Percentiles rank a stretch among this genome's conserved stretches.
phyloP scores from a whole-genome alignment of 2,888 invertebrate species.

The Isotomurus palustris region DNA sequence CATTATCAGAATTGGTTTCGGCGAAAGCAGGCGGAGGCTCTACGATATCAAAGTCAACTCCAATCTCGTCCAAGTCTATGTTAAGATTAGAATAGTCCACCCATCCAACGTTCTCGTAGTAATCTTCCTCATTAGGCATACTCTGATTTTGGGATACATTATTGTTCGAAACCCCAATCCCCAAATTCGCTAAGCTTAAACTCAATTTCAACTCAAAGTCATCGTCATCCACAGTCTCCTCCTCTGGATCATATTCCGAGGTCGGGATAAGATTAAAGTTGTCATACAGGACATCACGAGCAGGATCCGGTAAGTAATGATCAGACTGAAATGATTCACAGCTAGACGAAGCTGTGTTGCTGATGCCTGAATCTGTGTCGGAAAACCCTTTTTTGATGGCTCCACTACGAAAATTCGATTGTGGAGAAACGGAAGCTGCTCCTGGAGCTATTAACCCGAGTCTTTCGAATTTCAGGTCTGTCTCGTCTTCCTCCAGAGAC shows the following conservation, averaged over 20 bases:
- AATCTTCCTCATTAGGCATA: neutral
- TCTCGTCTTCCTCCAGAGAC: conserved; percentile 21
- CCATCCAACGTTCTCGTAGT: conserved; percentile 1
- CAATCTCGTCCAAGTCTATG: conserved; percentile 27
- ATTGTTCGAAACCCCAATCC: conserved; percentile 19
- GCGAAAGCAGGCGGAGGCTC: conserved; percentile 32
- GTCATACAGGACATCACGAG: conserved; percentile 31
- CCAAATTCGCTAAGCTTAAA: conserved; percentile 30
- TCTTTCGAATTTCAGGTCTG: conserved; percentile 24
- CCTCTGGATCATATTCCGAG: conserved; percentile 26
- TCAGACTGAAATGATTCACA: conserved; percentile 35
- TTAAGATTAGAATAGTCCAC: conserved; percentile 22
- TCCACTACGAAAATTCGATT: too few species aligned
- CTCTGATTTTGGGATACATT: conserved; percentile 14
- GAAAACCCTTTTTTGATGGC: conserved; percentile 29
- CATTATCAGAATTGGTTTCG: conserved; percentile 19
- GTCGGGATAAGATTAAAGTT: conserved; percentile 22
- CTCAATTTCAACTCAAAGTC: conserved; percentile 32
- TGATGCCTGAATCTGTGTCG: conserved; percentile 39
- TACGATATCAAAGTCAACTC: conserved; percentile 33
- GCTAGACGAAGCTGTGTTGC: conserved; percentile 36
- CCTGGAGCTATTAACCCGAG: conserved; percentile 19
- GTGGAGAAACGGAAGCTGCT: conserved; percentile 22
- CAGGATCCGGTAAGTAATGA: conserved; percentile 35
- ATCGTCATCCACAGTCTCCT: too few species aligned